Base-by-base conservation (phyloP, 1,140 invertebrate species). In the Melanaphis sacchari region DNA sequence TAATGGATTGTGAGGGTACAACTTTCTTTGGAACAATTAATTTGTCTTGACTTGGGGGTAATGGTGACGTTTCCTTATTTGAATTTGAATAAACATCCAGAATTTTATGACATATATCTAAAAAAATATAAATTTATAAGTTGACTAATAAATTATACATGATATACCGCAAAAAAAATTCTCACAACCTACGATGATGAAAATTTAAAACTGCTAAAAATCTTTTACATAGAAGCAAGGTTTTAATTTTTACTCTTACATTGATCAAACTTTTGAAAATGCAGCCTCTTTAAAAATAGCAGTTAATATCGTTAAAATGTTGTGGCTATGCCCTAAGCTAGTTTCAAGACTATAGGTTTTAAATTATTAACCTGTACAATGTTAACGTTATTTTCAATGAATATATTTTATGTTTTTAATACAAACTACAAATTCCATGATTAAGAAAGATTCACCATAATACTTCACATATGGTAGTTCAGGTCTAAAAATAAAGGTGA, bases 101-200 rank as follows among this genome's bases (percentile, higher is more conserved):
- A 36, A 99, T 98, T 96, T 99, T 98, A 96, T 99, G 99, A 95
- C 99, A 99, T 94, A 99, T 99, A 96, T 99, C 98, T 97, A 95
- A 66, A 96, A n/a, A 95, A 94, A 94, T 88, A 93, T 18, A 76
- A 76, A 76, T 18, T n/a, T 76, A 49, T 18, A 21, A 49, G 18
- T 49, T 49, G 2, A 49, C 46, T 18, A n/a, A n/a, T n/a, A n/a
- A 76, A n/a, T 6, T 76, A n/a, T 76, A n/a, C n/a, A n/a, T n/a
- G n/a, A n/a, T n/a, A n/a, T n/a, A n/a, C n/a, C n/a, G n/a, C n/a
- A n/a, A n/a, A n/a, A n/a, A n/a, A n/a, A n/a, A n/a, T n/a, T n/a
- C n/a, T n/a, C n/a, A n/a, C n/a, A n/a, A n/a, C n/a, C n/a, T n/a
- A n/a, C n/a, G n/a, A n/a, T n/a, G n/a, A n/a, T n/a, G n/a, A n/a